These are phyloP conservation scores for Thera obeliscata DNA, from an alignment of 2,888 invertebrate species.

Conservation along the genomic window DNA sequence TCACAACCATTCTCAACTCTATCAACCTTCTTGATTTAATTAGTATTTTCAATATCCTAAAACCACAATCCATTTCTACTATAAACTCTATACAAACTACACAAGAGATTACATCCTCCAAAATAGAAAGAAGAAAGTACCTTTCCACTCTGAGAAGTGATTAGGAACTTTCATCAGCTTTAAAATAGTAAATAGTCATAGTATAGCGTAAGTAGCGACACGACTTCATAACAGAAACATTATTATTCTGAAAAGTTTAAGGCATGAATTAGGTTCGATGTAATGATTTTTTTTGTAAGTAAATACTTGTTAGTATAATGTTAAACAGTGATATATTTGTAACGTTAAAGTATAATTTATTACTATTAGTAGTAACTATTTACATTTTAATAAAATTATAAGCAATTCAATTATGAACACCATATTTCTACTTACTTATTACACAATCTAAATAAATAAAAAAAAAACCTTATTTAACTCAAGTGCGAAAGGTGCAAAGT, in stretches of 20 bases:
- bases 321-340: slow-evolving; percentile 24
- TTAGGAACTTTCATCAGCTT: slow-evolving; percentile 29
- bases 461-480: too few species aligned
- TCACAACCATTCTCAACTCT: slow-evolving; percentile 72
- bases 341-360: slow-evolving; percentile 1
- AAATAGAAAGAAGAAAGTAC: slow-evolving; percentile 31
- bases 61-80: slow-evolving; percentile 40
- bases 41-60: slow-evolving; percentile 36
- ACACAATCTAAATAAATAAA: too few species aligned
- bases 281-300: slow-evolving; percentile 32
- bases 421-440: too few species aligned
- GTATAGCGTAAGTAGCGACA: slow-evolving; percentile 19
- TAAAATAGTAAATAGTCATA: slow-evolving; percentile 26
- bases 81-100: slow-evolving; percentile 46
- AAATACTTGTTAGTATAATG: slow-evolving; percentile 5
- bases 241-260: slow-evolving; percentile 34
- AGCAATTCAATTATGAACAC: background rate
- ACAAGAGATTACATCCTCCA: slow-evolving; percentile 45
- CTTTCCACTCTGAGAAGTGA: slow-evolving; percentile 20
- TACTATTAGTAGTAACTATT: background rate
- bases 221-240: slow-evolving; percentile 34
- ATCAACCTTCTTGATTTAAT: slow-evolving; percentile 48
- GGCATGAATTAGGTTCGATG: slow-evolving; percentile 44
- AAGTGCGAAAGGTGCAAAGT: too few species aligned
- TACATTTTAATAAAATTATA: background rate